These are phyloP conservation scores for Lutjanus argentimaculatus DNA, from an alignment of 2,797 vertebrate species.

Conservation along the genomic window DNA sequence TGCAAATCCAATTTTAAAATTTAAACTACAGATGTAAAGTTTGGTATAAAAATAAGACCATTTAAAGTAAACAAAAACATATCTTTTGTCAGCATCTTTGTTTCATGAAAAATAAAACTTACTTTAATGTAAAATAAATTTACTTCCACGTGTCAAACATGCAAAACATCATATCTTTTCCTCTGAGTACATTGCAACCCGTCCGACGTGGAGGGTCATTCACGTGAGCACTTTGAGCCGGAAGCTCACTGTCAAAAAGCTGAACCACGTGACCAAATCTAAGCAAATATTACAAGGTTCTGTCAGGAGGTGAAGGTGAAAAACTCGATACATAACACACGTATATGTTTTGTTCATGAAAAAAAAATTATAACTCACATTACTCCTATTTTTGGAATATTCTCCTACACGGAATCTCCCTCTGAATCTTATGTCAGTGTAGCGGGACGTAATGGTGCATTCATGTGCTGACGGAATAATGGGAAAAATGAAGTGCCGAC, in stretches of 20 bases:
- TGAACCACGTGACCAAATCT: constrained; percentile 40
- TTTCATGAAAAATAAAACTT: background rate
- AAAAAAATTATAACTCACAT: fast-evolving
- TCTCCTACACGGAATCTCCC: fast-evolving
- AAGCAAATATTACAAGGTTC: background rate
- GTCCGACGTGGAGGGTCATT: constrained; percentile 52
- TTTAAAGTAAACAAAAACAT: background rate
- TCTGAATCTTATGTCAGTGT: fast-evolving
- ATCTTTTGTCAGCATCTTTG: background rate
- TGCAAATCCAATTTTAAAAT: background rate
- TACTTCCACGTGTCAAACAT: constrained; percentile 28
- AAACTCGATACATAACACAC: background rate
- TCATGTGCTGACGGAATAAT: too few relatives aligned
- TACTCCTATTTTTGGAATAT: fast-evolving
- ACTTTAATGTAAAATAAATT: fast-evolving
- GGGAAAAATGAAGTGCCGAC: too few relatives aligned
- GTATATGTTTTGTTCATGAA: fast-evolving
- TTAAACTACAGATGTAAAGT: background rate
- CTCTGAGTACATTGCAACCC: constrained; percentile 8
- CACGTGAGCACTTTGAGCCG: constrained; percentile 39
- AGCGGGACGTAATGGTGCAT: too few relatives aligned
- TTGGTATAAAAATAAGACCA: background rate
- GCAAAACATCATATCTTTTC: background rate
- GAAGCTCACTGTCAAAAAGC: constrained; percentile 30
- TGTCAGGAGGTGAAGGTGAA: background rate